phyloP scores from a whole-genome alignment of 1,140 invertebrate species.

The Hyphantria cunea region DNA sequence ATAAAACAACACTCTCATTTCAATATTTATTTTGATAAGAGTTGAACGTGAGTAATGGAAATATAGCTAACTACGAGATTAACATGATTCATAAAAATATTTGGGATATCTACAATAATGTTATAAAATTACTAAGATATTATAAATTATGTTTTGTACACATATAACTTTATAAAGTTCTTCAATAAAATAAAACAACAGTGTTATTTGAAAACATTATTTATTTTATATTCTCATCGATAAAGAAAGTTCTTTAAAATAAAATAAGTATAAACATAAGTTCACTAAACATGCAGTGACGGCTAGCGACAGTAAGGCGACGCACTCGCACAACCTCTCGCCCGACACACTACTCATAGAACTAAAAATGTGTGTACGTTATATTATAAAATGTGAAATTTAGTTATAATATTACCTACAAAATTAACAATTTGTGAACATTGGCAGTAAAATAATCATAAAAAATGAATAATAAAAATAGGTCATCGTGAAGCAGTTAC shows the following conservation, averaged over 20 bases:
- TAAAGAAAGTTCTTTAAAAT: slow-evolving; percentile 79
- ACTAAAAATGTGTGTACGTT: slow-evolving; percentile 69
- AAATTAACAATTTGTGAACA: slow-evolving; percentile 69
- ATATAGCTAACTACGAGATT: too few relatives aligned
- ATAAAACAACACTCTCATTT: too few relatives aligned
- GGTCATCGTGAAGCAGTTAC: slow-evolving; percentile 70
- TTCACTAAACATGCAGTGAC: slow-evolving; percentile 64
- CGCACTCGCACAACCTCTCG: slow-evolving; percentile 27
- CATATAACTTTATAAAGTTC: too few relatives aligned
- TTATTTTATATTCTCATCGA: slow-evolving; percentile 79
- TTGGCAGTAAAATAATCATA: slow-evolving; percentile 73
- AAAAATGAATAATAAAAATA: slow-evolving; percentile 48
- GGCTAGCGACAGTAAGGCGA: slow-evolving; percentile 43
- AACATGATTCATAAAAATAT: too few relatives aligned
- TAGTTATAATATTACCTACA: slow-evolving; percentile 53
- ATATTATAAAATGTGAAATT: slow-evolving; percentile 65
- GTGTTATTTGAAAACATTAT: slow-evolving; percentile 77
- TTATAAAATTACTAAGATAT: too few relatives aligned
- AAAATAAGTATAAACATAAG: slow-evolving; percentile 75
- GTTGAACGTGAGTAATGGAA: too few relatives aligned
- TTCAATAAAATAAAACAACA: slow-evolving; percentile 32
- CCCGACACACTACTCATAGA: slow-evolving; percentile 58
- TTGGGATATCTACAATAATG: too few relatives aligned
- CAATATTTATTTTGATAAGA: too few relatives aligned
- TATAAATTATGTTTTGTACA: too few relatives aligned